A percentile compares a stretch with the other conserved stretches of the same genome.
Conservation (phyloP, 2,797 vertebrate genomes). For the Phoeniculus purpureus region DNA sequence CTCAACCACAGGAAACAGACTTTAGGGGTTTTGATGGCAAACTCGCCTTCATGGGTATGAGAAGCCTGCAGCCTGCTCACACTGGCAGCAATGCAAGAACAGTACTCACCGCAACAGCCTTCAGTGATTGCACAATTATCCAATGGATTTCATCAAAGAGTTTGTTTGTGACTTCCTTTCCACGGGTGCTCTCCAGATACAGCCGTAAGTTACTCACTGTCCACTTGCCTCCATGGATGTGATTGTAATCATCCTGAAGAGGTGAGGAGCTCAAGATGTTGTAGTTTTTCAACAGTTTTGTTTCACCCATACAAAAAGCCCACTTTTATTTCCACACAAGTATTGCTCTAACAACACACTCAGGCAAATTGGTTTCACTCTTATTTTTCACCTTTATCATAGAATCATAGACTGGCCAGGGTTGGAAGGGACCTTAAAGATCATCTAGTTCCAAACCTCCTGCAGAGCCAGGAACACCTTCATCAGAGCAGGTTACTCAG, state of each 20-base stretch:
- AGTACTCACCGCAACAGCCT: slow-evolving; percentile 92
- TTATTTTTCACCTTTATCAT: background rate
- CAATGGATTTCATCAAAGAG: slow-evolving; percentile 98
- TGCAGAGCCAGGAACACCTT: too few relatives aligned
- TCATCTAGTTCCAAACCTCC: too few relatives aligned
- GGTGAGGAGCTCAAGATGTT: background rate
- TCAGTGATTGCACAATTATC: slow-evolving; percentile 97
- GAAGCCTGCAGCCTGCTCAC: background rate
- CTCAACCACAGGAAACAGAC: background rate
- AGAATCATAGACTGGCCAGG: too few relatives aligned
- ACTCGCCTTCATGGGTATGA: background rate
- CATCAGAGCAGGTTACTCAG: too few relatives aligned
- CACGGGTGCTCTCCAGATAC: slow-evolving; percentile 96
- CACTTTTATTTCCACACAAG: background rate
- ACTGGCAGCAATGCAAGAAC: background rate
- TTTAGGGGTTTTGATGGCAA: background rate
- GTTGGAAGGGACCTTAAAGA: too few relatives aligned
- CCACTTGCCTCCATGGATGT: slow-evolving; percentile 98
- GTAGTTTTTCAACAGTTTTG: background rate
- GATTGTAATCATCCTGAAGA: slow-evolving; percentile 95
- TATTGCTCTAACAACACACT: background rate
- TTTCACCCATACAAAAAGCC: background rate
- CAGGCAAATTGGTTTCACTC: background rate
- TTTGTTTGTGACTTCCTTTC: slow-evolving; percentile 91
- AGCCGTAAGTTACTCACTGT: slow-evolving; percentile 93